Percentiles rank a stretch among this genome's conserved stretches.
These are phyloP conservation scores for Phalacrocorax aristotelis DNA, from an alignment of 2,113 vertebrate genomes.

Conservation along the genomic window DNA sequence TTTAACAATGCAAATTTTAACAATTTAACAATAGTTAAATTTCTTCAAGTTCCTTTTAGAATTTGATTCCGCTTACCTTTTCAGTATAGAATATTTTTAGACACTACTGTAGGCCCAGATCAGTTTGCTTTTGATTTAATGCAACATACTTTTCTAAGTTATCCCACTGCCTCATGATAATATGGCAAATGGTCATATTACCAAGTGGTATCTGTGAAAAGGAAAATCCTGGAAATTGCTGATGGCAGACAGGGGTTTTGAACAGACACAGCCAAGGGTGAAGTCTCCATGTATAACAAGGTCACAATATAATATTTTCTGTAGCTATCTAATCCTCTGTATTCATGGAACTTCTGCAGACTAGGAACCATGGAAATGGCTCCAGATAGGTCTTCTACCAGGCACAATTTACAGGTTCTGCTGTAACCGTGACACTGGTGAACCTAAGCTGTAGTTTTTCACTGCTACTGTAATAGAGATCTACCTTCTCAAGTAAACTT, in stretches of 20 bases:
- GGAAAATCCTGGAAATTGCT: neutral
- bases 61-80: neutral
- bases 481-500: constrained; percentile 81
- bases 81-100: neutral
- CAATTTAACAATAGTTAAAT: neutral
- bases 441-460: neutral
- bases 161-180: neutral
- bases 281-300: neutral
- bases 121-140: neutral
- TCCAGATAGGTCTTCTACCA: neutral
- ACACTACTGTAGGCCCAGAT: neutral
- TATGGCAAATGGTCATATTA: neutral
- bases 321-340: neutral
- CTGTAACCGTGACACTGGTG: neutral
- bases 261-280: neutral
- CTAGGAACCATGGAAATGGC: neutral
- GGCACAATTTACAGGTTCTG: neutral
- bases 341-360: neutral
- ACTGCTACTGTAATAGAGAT: neutral
- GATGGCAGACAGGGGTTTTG: neutral
- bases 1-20: neutral
- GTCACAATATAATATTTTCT: neutral
- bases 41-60: neutral
- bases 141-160: neutral
- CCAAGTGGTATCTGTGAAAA: neutral